Base-by-base conservation (phyloP, 2,797 vertebrate species). In the Gallinago stenura region DNA sequence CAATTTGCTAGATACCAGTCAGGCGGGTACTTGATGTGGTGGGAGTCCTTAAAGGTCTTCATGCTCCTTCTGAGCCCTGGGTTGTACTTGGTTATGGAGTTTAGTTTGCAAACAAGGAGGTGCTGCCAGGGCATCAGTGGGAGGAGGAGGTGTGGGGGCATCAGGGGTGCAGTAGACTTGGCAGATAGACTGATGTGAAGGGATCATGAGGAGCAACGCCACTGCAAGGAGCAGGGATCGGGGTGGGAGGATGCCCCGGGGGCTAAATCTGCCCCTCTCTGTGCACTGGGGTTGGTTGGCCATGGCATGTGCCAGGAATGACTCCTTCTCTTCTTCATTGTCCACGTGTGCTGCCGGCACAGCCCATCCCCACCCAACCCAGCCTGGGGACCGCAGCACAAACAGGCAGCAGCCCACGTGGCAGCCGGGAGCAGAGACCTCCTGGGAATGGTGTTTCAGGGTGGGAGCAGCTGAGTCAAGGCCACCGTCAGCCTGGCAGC, bases 21-120 rank as follows among this genome's bases (percentile, higher is more conserved):
- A 43, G 18, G 41, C 0, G 7, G 33, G 33, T 45, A 5, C 80
- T 76, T 2, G 3, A 4, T 1, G 1, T 2, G 33, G 31, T 2
- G 33, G 31, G 56, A 14, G 15, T 53, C 54, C 60, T 69, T 72
- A 43, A 60, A 11, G 21, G 16, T 11, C 35, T 64, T 72, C 22
- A 6, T 3, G 22, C 41, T 54, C 24, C 18, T 24, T 30, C 83
- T 35, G 15, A 61, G 60, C 56, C 51, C 22, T 37, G 24, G 18
- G 31, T 17, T 54, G 21, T 41, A 54, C 30, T 79, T 50, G 17
- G 15, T 69, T 76, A 46, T 35, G 15, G 15, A 17, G 31, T 51
- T 65, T 48, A 35, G 8, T 68, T 22, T 80, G 62, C 21, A 35
- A 35, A 35, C 33, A 35, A 35, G 33, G 33, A 35, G 33, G 33